Conservation (phyloP, 2,888 invertebrate species). For the Rhodophaea formosa region DNA sequence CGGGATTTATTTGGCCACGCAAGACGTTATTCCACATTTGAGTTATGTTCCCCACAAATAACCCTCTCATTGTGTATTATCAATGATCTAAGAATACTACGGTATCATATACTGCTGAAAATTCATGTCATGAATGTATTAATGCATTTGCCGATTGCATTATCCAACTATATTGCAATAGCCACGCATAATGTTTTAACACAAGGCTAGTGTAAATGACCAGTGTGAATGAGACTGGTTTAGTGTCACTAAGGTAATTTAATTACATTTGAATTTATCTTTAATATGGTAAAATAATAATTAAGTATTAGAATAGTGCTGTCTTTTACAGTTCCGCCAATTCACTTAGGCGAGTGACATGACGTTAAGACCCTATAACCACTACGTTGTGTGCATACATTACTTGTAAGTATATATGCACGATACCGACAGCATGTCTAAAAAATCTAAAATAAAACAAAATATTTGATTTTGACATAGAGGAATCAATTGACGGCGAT, state of each 20-base stretch:
- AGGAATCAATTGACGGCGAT: too few species aligned
- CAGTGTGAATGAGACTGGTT: not conserved
- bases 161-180: not conserved
- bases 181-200: not conserved
- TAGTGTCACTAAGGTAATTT: not conserved
- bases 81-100: constrained; percentile 1
- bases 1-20: constrained; percentile 57
- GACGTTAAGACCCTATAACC: too few species aligned
- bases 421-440: too few species aligned
- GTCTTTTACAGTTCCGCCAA: too few species aligned
- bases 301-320: too few species aligned
- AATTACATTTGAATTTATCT: not conserved
- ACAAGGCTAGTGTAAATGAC: not conserved
- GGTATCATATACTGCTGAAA: not conserved
- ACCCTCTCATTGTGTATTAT: not conserved
- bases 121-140: not conserved
- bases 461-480: too few species aligned
- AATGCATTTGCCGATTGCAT: not conserved
- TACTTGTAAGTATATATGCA: too few species aligned
- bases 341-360: too few species aligned
- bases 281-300: not conserved
- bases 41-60: not conserved
- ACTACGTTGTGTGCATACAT: too few species aligned
- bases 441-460: too few species aligned
- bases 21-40: constrained; percentile 22